Conservation (phyloP, 2,113 vertebrate species). For the Cavia porcellus region DNA sequence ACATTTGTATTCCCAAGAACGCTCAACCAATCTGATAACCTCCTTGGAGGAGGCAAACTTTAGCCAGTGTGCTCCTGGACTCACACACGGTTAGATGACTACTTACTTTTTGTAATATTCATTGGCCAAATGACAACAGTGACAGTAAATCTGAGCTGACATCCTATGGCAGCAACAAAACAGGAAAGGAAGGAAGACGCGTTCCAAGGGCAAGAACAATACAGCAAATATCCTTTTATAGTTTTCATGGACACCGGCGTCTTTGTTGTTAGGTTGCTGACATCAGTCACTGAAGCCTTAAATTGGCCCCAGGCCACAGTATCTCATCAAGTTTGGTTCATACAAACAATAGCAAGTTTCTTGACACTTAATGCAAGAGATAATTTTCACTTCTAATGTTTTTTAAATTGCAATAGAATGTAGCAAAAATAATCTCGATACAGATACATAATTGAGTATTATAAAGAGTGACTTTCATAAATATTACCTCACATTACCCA, state of each 20-base stretch:
- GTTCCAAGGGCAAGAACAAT: constrained; percentile 75
- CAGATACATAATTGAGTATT: not conserved
- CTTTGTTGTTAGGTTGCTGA: constrained; percentile 44
- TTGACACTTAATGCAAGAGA: not conserved
- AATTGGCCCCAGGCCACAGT: constrained; percentile 37
- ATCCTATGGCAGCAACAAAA: constrained; percentile 73
- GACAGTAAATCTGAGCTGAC: constrained; percentile 77
- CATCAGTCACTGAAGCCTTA: constrained; percentile 51
- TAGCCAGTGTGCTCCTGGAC: not conserved
- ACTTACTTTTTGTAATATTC: constrained; percentile 58
- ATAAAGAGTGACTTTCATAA: constrained; percentile 11
- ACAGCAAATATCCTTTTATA: constrained; percentile 67
- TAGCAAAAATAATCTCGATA: not conserved
- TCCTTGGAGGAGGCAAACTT: constrained; percentile 42
- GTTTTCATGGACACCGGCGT: constrained; percentile 11
- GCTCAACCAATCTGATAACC: constrained; percentile 37
- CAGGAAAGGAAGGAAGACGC: constrained; percentile 79
- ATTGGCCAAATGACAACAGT: constrained; percentile 72
- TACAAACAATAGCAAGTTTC: constrained; percentile 29
- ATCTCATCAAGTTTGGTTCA: constrained; percentile 13
- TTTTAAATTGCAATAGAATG: not conserved
- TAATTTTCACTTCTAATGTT: constrained; percentile 25
- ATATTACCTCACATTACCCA: not conserved
- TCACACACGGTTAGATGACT: constrained; percentile 58
- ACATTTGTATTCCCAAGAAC: constrained; percentile 59